phyloP scores from a whole-genome alignment of 2,888 invertebrate genomes.

The Amphiduros pacificus region DNA sequence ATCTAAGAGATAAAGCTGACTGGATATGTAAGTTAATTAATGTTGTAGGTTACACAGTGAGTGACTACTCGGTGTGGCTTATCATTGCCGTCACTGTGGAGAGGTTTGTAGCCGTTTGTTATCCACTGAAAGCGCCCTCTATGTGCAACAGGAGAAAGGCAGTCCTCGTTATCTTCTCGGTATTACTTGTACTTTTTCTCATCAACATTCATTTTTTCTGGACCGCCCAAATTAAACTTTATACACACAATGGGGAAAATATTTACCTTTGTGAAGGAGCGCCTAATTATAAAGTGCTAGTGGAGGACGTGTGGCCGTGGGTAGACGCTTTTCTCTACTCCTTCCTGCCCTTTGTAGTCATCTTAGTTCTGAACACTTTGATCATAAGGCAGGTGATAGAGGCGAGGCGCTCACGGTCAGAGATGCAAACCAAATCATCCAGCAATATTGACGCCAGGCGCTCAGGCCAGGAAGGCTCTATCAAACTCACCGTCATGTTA shows the following conservation, averaged over 20 bases:
- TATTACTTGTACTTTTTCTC: slow-evolving; percentile 39
- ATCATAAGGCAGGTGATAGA: slow-evolving; percentile 45
- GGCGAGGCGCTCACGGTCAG: slow-evolving; percentile 27
- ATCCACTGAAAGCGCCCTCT: slow-evolving; percentile 42
- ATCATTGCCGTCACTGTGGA: slow-evolving; percentile 56
- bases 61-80: slow-evolving; percentile 51
- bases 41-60: slow-evolving; percentile 42
- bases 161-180: slow-evolving; percentile 30
- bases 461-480: slow-evolving; percentile 10
- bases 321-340: slow-evolving; percentile 50
- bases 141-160: slow-evolving; percentile 46
- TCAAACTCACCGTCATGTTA: slow-evolving; percentile 46
- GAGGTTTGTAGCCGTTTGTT: slow-evolving; percentile 49
- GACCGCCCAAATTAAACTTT: slow-evolving; percentile 33
- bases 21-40: slow-evolving; percentile 45
- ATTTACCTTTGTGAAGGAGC: slow-evolving; percentile 20
- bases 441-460: background rate
- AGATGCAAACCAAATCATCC: slow-evolving; percentile 12
- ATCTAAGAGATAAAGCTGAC: slow-evolving; percentile 38
- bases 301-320: slow-evolving; percentile 46
- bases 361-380: slow-evolving; percentile 44
- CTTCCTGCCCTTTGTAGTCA: slow-evolving; percentile 47
- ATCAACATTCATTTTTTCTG: slow-evolving; percentile 51
- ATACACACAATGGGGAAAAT: background rate
- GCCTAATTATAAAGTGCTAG: slow-evolving; percentile 21